A percentile compares a stretch with the other conserved stretches of the same genome.
Conservation (phyloP, 2,797 vertebrate species). For the Harpagifer antarcticus region DNA sequence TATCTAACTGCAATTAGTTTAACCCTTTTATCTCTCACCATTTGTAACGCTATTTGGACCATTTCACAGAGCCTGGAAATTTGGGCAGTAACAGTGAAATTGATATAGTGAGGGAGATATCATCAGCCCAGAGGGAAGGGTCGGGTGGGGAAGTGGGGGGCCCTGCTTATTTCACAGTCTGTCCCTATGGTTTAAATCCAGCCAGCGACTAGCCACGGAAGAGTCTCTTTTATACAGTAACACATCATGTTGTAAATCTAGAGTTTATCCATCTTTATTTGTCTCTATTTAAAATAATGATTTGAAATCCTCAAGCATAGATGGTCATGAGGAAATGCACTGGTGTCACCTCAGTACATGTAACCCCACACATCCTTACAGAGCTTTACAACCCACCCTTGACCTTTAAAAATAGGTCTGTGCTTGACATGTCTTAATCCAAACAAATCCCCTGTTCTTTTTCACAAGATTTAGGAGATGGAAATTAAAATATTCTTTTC, state of each 20-base stretch:
- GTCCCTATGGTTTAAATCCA: slow-evolving; percentile 83
- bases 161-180: slow-evolving; percentile 83
- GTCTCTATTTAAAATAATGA: slow-evolving; percentile 20
- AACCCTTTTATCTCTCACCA: slow-evolving; percentile 87
- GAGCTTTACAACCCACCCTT: slow-evolving; percentile 2
- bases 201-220: slow-evolving; percentile 61
- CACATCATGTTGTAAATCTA: slow-evolving; percentile 36
- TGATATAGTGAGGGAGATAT: slow-evolving; percentile 85
- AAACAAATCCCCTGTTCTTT: slow-evolving; percentile 42
- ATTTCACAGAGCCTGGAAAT: slow-evolving; percentile 86
- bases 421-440: slow-evolving; percentile 38
- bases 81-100: slow-evolving; percentile 83
- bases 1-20: slow-evolving; percentile 88
- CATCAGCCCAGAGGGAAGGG: slow-evolving; percentile 85
- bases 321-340: not conserved
- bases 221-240: slow-evolving; percentile 39
- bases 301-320: not conserved
- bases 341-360: not conserved
- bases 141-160: slow-evolving; percentile 69
- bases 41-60: slow-evolving; percentile 87
- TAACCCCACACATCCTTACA: not conserved
- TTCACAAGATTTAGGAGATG: slow-evolving; percentile 63
- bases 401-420: slow-evolving; percentile 31
- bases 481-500: slow-evolving; percentile 78
- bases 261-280: slow-evolving; percentile 32